Evolutionary conservation across 2,113 vertebrate genomes (phyloP), one percentile per base, ranked within the genome.

Genomic region (Mustela lutreola): DNA sequence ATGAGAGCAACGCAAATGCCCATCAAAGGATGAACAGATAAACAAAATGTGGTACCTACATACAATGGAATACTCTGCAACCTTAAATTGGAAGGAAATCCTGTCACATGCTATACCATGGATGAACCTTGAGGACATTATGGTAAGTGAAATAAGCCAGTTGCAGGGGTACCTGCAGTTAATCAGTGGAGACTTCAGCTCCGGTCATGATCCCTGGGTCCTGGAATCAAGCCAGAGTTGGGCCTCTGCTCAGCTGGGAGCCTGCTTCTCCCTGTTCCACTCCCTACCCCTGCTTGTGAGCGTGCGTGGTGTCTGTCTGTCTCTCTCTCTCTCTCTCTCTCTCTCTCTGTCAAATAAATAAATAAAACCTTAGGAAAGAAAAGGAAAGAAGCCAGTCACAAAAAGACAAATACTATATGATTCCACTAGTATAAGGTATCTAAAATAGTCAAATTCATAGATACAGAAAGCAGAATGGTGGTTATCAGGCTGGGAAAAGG

Each of bases 301-400:
- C 10, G 1, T 63, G 60, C 1, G 11, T 0, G 10, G 3, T n/a
- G n/a, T n/a, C n/a, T n/a, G n/a, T n/a, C n/a, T n/a, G n/a, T 8
- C 3, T 28, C 26, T 63, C 60, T 63, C 14, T 67, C 3, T 8
- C 8, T 7, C 58, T 58, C 19, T 21, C 56, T 21, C 1, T 28
- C 26, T 63, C 60, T 63, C 14, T 67, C 63, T 33, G 28, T 33
- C 63, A 65, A 65, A 65, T 65, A 33, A 65, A 65, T 65, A 33
- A 67, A 67, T 12, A 63, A 63, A 63, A 31, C 31, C 28, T 63
- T 31, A 14, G 3, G 8, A 31, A 28, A 62, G 22, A 62, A 26
- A 26, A 62, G 5, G 28, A 65, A 65, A 67, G 63, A 6, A 95
- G n/a, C 26, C 26, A 83, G n/a, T 76, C n/a, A 76, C 56, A 67